A percentile compares a stretch with the other conserved stretches of the same genome.
These are phyloP conservation scores for Cardiocondyla obscurior DNA, from an alignment of 1,140 invertebrate species.

Conservation along the genomic window DNA sequence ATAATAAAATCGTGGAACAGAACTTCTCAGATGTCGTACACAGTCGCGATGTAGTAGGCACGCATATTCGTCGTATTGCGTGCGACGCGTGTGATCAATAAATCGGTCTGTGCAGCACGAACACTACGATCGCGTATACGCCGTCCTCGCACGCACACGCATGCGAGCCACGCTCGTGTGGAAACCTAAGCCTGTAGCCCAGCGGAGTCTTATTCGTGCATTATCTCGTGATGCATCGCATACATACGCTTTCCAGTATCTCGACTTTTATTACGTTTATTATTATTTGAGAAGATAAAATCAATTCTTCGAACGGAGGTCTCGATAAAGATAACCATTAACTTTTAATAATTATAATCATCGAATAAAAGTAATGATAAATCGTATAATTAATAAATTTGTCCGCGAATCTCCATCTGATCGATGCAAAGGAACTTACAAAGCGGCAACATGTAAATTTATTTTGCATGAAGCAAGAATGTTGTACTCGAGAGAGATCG, in stretches of 20 bases:
- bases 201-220: neutral
- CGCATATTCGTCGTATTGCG: constrained; percentile 77
- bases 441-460: neutral
- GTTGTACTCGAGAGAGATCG: neutral
- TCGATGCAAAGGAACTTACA: no score
- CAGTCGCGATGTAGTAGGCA: constrained; percentile 53
- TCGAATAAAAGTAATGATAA: neutral
- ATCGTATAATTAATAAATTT: no score
- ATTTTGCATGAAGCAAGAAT: neutral
- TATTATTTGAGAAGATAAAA: neutral
- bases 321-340: neutral
- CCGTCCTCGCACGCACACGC: constrained; percentile 62
- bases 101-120: constrained; percentile 78
- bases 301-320: neutral
- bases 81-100: constrained; percentile 82
- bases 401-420: no score
- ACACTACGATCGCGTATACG: constrained; percentile 67
- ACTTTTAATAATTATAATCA: constrained; percentile 8
- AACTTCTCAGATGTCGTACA: constrained; percentile 60
- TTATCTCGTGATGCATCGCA: neutral
- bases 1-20: constrained; percentile 38
- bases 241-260: neutral
- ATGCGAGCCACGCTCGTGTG: constrained; percentile 45
- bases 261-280: constrained; percentile 8
- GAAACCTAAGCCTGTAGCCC: constrained; percentile 34